phyloP scores from a whole-genome alignment of 2,797 vertebrate genomes.

The Mormyrops attenuatus region DNA sequence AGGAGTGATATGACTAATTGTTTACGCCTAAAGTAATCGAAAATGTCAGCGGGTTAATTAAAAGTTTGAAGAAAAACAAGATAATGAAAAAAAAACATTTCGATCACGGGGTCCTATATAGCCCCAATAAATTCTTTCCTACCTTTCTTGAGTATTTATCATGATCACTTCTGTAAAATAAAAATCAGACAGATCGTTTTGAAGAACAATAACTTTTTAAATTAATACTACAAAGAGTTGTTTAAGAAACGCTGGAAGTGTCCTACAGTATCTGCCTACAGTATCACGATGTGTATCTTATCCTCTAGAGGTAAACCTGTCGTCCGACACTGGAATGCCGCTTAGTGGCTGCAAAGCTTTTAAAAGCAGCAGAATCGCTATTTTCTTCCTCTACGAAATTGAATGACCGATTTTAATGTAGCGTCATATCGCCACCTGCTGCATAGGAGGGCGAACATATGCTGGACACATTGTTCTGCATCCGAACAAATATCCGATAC shows the following conservation, averaged over 20 bases:
- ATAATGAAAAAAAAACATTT: background rate
- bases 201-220: constrained; percentile 50
- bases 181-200: constrained; percentile 34
- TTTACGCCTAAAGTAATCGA: background rate
- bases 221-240: constrained; percentile 44
- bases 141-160: constrained; percentile 34
- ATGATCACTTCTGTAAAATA: constrained; percentile 22
- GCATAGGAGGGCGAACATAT: background rate
- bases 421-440: background rate
- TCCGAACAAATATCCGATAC: background rate
- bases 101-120: background rate
- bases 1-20: background rate
- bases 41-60: background rate
- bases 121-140: background rate
- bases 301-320: background rate
- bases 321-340: constrained; percentile 63
- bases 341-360: constrained; percentile 58
- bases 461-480: background rate
- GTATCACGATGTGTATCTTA: background rate
- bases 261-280: background rate
- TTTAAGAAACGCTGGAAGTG: constrained; percentile 10
- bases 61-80: background rate
- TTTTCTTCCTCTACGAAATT: constrained; percentile 4
- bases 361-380: constrained; percentile 10
- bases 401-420: too few species aligned